These are phyloP conservation scores for Neogobius melanostomus DNA, from an alignment of 2,113 vertebrate genomes.

Conservation along the genomic window DNA sequence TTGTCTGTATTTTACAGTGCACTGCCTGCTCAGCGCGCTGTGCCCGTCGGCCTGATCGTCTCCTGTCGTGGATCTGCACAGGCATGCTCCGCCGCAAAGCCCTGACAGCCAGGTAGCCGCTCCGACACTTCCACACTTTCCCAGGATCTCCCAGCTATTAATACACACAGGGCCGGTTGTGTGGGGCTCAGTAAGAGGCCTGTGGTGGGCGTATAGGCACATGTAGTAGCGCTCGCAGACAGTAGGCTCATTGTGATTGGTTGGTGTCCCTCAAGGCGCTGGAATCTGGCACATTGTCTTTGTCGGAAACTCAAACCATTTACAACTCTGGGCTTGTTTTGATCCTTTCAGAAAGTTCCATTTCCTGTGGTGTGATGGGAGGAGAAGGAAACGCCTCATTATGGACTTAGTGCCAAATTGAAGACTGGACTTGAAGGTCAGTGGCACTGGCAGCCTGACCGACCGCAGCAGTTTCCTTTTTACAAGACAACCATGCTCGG, in stretches of 20 bases:
- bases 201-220: conserved; percentile 33
- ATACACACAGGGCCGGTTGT: conserved; percentile 38
- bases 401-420: conserved; percentile 47
- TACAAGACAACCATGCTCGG: conserved; percentile 4
- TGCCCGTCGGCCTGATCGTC: conserved; percentile 37
- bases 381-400: conserved; percentile 70
- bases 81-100: conserved; percentile 58
- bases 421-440: conserved; percentile 50
- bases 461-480: conserved; percentile 34
- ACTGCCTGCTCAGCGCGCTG: neutral
- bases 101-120: conserved; percentile 60
- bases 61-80: conserved; percentile 56
- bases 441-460: conserved; percentile 39
- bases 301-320: conserved; percentile 70
- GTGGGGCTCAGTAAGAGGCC: conserved; percentile 14
- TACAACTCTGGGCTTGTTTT: conserved; percentile 74
- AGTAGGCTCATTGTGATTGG: conserved; percentile 69
- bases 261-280: conserved; percentile 67
- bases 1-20: neutral
- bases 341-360: conserved; percentile 69
- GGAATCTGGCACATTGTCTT: conserved; percentile 76
- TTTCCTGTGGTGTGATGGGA: conserved; percentile 60
- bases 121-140: conserved; percentile 39
- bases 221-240: conserved; percentile 49
- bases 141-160: conserved; percentile 48